These are phyloP conservation scores for Bombus fervidus DNA, from an alignment of 1,140 invertebrate genomes.

Conservation along the genomic window DNA sequence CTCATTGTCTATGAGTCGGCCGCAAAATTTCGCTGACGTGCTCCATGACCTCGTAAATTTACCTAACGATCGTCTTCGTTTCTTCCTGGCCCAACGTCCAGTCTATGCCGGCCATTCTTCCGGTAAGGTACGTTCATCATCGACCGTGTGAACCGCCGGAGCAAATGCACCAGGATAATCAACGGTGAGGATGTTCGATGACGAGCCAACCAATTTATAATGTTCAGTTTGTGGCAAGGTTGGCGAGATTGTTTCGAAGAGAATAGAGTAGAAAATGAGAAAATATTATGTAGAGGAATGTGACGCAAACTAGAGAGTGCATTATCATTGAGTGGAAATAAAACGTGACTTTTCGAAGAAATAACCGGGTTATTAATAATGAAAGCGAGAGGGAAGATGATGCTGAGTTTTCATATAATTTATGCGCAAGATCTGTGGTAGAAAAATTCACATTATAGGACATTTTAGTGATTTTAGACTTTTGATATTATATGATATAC, in stretches of 20 bases:
- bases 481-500: too few species aligned
- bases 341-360: not conserved
- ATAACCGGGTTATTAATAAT: not conserved
- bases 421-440: not conserved
- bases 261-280: not conserved
- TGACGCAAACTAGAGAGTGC: not conserved
- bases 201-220: constrained; percentile 13
- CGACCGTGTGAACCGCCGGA: constrained; percentile 11
- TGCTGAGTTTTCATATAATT: not conserved
- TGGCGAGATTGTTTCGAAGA: not conserved
- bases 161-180: constrained; percentile 3
- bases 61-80: constrained; percentile 10
- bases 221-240: not conserved
- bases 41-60: constrained; percentile 48
- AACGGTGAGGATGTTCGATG: constrained; percentile 14
- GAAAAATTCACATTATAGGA: not conserved
- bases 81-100: not conserved
- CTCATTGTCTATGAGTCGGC: constrained; percentile 8
- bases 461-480: not conserved
- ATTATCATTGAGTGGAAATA: not conserved
- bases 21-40: constrained; percentile 11
- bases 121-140: constrained; percentile 27
- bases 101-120: not conserved
- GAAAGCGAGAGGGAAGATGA: not conserved
- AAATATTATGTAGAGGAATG: too few species aligned